Base-by-base conservation (phyloP, 2,113 vertebrate genomes). In the Phalacrocorax carbo region DNA sequence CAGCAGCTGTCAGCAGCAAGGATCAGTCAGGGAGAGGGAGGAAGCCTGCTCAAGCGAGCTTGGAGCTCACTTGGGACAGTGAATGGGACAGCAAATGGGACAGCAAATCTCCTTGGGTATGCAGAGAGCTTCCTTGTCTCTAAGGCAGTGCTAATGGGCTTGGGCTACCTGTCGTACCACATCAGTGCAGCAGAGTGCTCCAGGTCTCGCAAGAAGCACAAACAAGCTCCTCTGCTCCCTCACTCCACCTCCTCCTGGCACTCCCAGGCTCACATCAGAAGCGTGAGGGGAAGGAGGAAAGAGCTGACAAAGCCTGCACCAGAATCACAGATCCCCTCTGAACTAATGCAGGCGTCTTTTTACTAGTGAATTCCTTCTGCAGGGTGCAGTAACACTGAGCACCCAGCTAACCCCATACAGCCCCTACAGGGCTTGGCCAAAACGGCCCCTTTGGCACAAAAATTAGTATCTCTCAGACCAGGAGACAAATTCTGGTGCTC, bases 1-100 rank as follows among this genome's bases (percentile, higher is more conserved):
- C 77, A 83, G 61, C 77, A 87, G 78, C 78, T 44, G 77, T 32
- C 69, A 90, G 61, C 54, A 89, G 88, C 62, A 57, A 83, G 93
- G 86, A 94, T 51, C 34, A 38, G 79, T 51, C 34, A 38, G 79
- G 90, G 76, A 90, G 85, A 94, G 91, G 97, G 97, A 97, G 89
- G 97, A 96, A 97, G 46, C 36, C 64, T 1, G 0, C 29, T 51
- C 8, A 32, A 54, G 48, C 15, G 7, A 46, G 44, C 44, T 46
- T 46, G 44, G 44, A 38, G 38, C 38, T 38, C 38, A 38, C 38
- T 11, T 38, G 38, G 38, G 38, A 38, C 66, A 57, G 34, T 14
- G 86, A 49, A 7, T 34, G 69, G 72, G 83, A 38, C 1, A 5
- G 44, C 44, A 44, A 44, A 44, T 44, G 44, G 44, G 44, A 18